Conservation (phyloP, 2,113 vertebrate genomes). For the Myrmecobius fasciatus region DNA sequence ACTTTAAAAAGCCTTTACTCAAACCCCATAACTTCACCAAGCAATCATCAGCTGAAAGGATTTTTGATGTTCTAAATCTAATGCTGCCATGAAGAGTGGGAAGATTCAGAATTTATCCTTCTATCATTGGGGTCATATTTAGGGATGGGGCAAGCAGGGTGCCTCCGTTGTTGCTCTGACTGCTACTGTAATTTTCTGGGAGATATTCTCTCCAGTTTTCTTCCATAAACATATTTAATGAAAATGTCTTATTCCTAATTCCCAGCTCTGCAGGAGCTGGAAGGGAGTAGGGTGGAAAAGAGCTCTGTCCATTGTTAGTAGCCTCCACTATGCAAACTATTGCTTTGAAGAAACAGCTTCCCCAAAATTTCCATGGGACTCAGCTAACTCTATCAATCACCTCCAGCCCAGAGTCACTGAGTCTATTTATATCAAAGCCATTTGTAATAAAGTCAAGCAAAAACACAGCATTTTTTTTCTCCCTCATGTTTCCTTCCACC, state of each 20-base stretch:
- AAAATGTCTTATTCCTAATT: background rate
- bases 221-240: background rate
- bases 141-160: background rate
- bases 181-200: background rate
- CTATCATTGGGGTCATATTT: background rate
- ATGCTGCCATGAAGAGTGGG: background rate
- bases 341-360: background rate
- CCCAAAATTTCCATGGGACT: background rate
- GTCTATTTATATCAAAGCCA: background rate
- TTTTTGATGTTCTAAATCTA: background rate
- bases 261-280: background rate
- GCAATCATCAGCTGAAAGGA: background rate
- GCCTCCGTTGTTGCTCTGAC: background rate
- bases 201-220: background rate
- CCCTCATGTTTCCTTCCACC: background rate
- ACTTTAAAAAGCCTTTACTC: background rate
- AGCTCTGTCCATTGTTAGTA: background rate
- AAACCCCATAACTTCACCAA: background rate
- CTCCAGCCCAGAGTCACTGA: background rate
- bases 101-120: background rate
- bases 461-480: background rate
- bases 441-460: background rate
- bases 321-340: background rate
- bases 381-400: background rate
- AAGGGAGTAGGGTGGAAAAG: background rate